Evolutionary conservation across 2,888 invertebrate genomes (phyloP), one percentile per base, ranked within the genome.

Genomic region (Scaptomyza flava): DNA sequence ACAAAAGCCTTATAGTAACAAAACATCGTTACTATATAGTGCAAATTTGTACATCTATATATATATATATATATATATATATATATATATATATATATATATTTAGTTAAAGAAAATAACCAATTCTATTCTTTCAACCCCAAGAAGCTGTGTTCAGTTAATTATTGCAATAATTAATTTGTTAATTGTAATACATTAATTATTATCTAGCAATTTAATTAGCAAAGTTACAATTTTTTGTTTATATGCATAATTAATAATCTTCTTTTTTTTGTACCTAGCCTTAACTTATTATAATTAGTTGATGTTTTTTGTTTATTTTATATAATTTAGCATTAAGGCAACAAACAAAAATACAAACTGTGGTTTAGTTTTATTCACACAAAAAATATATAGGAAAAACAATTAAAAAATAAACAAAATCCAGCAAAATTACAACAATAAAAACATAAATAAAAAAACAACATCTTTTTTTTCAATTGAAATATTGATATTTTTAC

Each of bases 121-220:
- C 81, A 84, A 88, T 89, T 90, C 89, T 90, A 90, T 90, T 90
- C 89, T 89, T 79, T 80, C 68, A 83, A 84, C 90, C 90, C 90
- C 89, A 89, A 89, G 86, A 90, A 89, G 91, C 91, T 91, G 91
- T 91, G 91, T 91, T 91, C 91, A 91, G 83, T 85, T 87, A 89
- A 70, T 77, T 77, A 67, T 51, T 54, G 23, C 30, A 62, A 38
- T 66, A 48, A 53, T 63, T 36, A 36, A 65, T 48, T 65, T 8
- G 38, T 14, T 45, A 33, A 47, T 41, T 59, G 9, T 71, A 64
- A 51, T 50, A 17, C 30, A 62, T 50, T 66, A 65, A 53, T 62
- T 63, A 65, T 63, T 31, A 53, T 62, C 47, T 65, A 67, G 47
- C 36, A 46, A 48, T 43, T 38, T 58, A 53, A 41, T 61, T 60